These are phyloP conservation scores for Troides helena DNA, from an alignment of 2,888 invertebrate genomes.

Conservation along the genomic window DNA sequence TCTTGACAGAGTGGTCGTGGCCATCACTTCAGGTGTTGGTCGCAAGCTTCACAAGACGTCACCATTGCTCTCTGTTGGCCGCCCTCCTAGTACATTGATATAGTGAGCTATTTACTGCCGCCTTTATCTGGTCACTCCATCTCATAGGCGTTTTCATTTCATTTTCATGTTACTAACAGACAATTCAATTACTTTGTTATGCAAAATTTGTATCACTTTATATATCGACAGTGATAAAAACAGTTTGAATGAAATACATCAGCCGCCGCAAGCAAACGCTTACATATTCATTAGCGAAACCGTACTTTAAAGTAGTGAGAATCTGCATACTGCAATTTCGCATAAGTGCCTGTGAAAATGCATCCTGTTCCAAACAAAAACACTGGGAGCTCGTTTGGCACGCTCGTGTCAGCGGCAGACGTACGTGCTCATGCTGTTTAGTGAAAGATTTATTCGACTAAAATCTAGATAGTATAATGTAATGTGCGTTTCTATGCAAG, in stretches of 20 bases:
- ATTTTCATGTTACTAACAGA: too few relatives aligned
- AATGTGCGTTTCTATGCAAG: neutral
- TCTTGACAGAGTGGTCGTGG: too few relatives aligned
- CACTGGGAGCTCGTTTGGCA: constrained; percentile 20
- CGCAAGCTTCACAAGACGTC: too few relatives aligned
- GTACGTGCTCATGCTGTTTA: neutral
- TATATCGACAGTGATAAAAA: neutral
- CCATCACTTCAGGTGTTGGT: too few relatives aligned
- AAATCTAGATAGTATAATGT: neutral
- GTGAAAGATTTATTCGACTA: neutral
- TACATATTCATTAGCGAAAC: constrained; percentile 18
- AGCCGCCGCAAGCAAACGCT: neutral
- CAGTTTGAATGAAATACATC: neutral
- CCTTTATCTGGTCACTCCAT: too few relatives aligned
- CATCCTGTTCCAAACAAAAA: constrained; percentile 9
- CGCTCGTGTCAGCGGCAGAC: constrained; percentile 5
- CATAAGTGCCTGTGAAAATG: constrained; percentile 19
- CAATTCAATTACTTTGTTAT: too few relatives aligned
- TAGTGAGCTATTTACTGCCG: too few relatives aligned
- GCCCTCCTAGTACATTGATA: too few relatives aligned
- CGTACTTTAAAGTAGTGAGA: neutral
- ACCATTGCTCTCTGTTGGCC: too few relatives aligned
- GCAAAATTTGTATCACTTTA: too few relatives aligned
- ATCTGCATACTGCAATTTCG: constrained; percentile 23
- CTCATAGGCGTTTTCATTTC: too few relatives aligned